phyloP scores from a whole-genome alignment of 2,888 invertebrate genomes.

The Syrista parreyssii region DNA sequence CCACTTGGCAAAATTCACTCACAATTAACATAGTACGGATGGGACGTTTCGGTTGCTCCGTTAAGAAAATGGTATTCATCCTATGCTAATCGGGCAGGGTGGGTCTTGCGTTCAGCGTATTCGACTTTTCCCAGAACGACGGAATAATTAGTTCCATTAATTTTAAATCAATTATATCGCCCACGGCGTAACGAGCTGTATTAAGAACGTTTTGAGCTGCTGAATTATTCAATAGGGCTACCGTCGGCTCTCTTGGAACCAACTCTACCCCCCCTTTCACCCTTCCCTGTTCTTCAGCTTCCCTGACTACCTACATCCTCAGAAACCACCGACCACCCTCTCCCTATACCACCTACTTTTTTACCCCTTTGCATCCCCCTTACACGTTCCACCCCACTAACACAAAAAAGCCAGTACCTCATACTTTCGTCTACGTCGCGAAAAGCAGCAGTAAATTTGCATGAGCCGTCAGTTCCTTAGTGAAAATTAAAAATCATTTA shows the following conservation, averaged over 20 bases:
- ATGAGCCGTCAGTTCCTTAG: not conserved
- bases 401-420: too few relatives aligned
- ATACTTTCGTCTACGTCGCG: not conserved
- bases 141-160: constrained; percentile 42
- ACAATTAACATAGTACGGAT: too few relatives aligned
- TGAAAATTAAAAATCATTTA: not conserved
- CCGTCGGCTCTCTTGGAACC: not conserved
- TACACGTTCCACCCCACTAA: not conserved
- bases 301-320: too few relatives aligned
- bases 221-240: constrained; percentile 41
- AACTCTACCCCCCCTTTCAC: not conserved
- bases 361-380: not conserved
- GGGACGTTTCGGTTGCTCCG: too few relatives aligned
- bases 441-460: not conserved
- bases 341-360: not conserved
- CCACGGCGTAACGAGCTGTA: constrained; percentile 37
- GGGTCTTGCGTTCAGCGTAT: not conserved
- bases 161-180: constrained; percentile 43
- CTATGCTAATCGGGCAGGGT: not conserved
- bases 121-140: constrained; percentile 21
- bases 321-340: too few relatives aligned
- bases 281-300: not conserved
- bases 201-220: constrained; percentile 32
- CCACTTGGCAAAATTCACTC: too few relatives aligned
- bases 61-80: too few relatives aligned